phyloP scores from a whole-genome alignment of 2,113 vertebrate genomes.

The Pampusana beccarii region DNA sequence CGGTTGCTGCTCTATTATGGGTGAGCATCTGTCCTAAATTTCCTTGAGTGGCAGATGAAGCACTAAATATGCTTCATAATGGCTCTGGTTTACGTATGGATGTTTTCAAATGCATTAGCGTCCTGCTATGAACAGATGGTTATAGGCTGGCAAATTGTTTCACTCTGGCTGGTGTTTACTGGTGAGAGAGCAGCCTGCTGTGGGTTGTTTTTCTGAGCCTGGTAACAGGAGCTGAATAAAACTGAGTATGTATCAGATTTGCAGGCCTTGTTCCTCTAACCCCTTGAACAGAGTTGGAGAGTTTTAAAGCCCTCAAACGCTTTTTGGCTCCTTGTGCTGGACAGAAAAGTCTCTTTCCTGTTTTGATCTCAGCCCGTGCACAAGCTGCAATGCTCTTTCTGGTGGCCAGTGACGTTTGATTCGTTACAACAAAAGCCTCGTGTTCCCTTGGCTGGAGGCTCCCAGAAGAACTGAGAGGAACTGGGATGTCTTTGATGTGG shows the following conservation, averaged over 20 bases:
- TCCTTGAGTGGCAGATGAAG: conserved; percentile 50
- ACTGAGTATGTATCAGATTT: neutral
- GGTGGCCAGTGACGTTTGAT: neutral
- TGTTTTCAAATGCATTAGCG: conserved; percentile 41
- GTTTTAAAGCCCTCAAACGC: neutral
- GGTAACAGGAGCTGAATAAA: neutral
- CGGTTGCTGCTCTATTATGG: conserved; percentile 16
- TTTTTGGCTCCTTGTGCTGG: neutral
- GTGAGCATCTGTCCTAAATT: conserved; percentile 59
- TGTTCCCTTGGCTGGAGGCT: neutral
- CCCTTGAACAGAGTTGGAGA: neutral
- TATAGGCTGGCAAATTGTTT: conserved; percentile 28
- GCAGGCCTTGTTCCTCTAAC: neutral
- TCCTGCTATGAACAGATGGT: conserved; percentile 53
- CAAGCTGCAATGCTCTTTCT: neutral
- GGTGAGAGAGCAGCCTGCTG: neutral
- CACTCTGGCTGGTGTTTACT: neutral
- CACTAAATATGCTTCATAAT: conserved; percentile 35
- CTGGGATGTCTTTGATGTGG: neutral
- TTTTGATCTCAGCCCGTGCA: neutral
- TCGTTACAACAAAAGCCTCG: neutral
- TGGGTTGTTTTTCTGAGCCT: neutral
- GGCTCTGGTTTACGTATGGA: conserved; percentile 12
- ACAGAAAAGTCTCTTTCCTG: neutral
- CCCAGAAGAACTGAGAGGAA: neutral